Base-by-base conservation (phyloP, 2,797 vertebrate genomes). In the Mormyrus hasselquistii region DNA sequence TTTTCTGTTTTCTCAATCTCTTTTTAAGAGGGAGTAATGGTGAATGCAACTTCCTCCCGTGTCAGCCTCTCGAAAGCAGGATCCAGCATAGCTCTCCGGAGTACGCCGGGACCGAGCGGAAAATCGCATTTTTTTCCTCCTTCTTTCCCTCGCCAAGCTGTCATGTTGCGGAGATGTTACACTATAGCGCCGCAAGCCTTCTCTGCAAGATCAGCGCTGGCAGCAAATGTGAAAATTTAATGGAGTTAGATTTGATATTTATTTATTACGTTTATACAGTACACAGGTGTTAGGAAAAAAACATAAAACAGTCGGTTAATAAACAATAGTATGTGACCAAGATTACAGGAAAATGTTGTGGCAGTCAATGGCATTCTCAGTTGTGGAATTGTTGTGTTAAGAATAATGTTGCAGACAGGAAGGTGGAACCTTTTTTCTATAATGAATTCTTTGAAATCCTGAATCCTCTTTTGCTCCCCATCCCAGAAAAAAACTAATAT, bases 1-100 rank as follows among this genome's bases (percentile, higher is more conserved):
- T 55, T 73, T 65, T 79, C 19, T 57, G 6, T 87, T 87, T 90
- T 86, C 88, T 87, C 69, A 7, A 59, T 57, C 34, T 87, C 22
- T 59, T 59, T 87, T 87, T 16, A 57, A 57, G 85, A 57, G 16
- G 19, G 14, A 29, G 22, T 85, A 85, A 52, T 10, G 49, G 34
- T 86, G 52, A 19, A 57, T 52, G 34, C 29, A 34, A 59, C 85
- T 59, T 87, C 85, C 85, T 87, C 85, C 53, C 85, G 52, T 57
- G 52, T 55, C 52, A 57, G 85, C 29, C 22, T 9, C 25, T 86
- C 22, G 22, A 55, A 29, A 87, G 4, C 22, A 57, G 85, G 29
- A 53, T 87, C 52, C 25, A 29, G 47, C 47, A 25, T 22, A 52
- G 82, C 47, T 52, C 49, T 52, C 82, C 2, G 44, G 82, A 84